These are phyloP conservation scores for Puffinus mauretanicus DNA, from an alignment of 2,113 vertebrate species.

Conservation along the genomic window DNA sequence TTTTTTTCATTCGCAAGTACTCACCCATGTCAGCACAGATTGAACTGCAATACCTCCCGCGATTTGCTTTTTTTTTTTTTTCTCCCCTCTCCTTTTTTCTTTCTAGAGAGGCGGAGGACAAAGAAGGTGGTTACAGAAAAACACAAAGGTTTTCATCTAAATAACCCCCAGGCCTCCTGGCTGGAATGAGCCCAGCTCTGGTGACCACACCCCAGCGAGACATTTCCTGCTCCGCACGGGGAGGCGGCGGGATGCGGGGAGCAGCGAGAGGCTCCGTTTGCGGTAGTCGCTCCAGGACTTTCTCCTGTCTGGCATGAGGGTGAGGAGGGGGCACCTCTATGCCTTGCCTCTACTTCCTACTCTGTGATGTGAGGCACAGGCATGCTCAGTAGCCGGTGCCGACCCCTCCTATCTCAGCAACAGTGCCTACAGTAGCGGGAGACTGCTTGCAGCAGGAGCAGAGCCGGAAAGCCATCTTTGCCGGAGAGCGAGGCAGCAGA, in stretches of 20 bases:
- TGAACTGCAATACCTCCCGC: background rate
- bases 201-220: background rate
- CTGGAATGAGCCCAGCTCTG: background rate
- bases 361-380: slow-evolving; percentile 31
- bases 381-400: slow-evolving; percentile 67
- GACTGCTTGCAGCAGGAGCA: slow-evolving; percentile 16
- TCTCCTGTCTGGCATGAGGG: background rate
- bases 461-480: slow-evolving; percentile 65
- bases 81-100: fast-evolving
- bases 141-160: fast-evolving
- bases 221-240: background rate
- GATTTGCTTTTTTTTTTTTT: too few species aligned
- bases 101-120: background rate
- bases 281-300: background rate
- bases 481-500: background rate
- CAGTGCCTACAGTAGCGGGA: slow-evolving; percentile 21
- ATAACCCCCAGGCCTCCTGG: fast-evolving
- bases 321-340: background rate
- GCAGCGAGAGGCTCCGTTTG: background rate
- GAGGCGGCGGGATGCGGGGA: background rate
- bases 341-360: background rate
- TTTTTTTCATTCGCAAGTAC: background rate
- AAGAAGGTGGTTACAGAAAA: fast-evolving
- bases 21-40: background rate
- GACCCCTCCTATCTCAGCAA: slow-evolving; percentile 43